Base-by-base conservation (phyloP, 2,888 invertebrate genomes). In the Odontocolon sp. region DNA sequence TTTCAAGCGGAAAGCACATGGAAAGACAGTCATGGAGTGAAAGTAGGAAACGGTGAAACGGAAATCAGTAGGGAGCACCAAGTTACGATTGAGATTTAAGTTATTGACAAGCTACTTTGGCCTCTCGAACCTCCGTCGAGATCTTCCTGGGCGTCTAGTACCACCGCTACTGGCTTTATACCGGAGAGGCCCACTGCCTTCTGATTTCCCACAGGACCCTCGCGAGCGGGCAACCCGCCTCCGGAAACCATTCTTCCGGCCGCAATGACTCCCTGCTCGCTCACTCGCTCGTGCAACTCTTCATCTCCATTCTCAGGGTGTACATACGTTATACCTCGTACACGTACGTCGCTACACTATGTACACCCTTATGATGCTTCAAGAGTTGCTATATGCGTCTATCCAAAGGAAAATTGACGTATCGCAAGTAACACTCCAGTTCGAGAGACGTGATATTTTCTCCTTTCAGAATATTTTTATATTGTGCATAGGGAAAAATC, bases 91-190 rank as follows among this genome's bases (percentile, higher is more conserved):
- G 89, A 89, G 89, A 90, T 90, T 90, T 89, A 90, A 89, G 86
- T 90, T 90, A 90, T 90, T 89, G 90, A 89, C 89, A 90, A 90
- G 90, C 87, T 88, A 88, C 89, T 90, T 88, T 88, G 87, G 87
- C 81, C n/a, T n/a, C n/a, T n/a, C n/a, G 85, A 87, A 85, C 85
- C 88, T 84, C 84, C 83, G 80, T 66, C 80, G 85, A 88, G 87
- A 77, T 76, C 73, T 78, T 80, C 67, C 61, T 33, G 40, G 31
- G 50, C 40, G 67, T 45, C 14, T 31, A 18, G 9, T 56, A 59
- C 56, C 8, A 68, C 86, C 83, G 83, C 83, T 83, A 83, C 84
- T 86, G 67, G 50, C 50, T 77, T 83, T 84, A 86, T 88, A 86
- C 87, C 85, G 80, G 56, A 63, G 78, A 86, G 88, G 86, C 87